Evolutionary conservation across 2,888 invertebrate genomes (phyloP).

Genomic region (Eupithecia subumbrata): DNA sequence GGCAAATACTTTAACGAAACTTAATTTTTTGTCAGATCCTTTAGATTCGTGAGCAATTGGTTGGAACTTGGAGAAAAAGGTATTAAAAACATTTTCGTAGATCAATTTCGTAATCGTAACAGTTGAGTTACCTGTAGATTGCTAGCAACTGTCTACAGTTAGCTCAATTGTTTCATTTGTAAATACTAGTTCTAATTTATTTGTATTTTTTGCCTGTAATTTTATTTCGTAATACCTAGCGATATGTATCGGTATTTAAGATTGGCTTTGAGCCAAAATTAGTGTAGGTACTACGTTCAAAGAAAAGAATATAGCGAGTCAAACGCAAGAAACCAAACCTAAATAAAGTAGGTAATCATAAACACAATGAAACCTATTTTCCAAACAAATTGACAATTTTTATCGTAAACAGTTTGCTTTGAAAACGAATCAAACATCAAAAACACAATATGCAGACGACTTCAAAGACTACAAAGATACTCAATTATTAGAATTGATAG

Average conservation of each 20-base stretch:
- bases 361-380: slow-evolving; percentile 38
- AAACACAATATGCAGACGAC: slow-evolving; percentile 63
- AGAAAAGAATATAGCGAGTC: slow-evolving; percentile 7
- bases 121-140: too few species aligned
- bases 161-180: too few species aligned
- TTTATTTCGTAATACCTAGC: neutral
- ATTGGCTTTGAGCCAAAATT: neutral
- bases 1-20: neutral
- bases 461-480: slow-evolving; percentile 75
- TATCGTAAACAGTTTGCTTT: slow-evolving; percentile 51
- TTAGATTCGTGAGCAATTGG: too few species aligned
- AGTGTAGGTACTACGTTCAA: neutral
- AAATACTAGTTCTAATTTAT: too few species aligned
- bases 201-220: too few species aligned
- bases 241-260: neutral
- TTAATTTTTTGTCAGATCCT: neutral
- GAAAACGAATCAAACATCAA: slow-evolving; percentile 56
- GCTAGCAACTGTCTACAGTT: too few species aligned
- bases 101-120: neutral
- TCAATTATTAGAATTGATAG: slow-evolving; percentile 79
- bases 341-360: slow-evolving; percentile 24
- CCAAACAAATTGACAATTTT: slow-evolving; percentile 50
- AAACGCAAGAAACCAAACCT: slow-evolving; percentile 16
- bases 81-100: neutral
- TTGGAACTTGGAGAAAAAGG: neutral